Evolutionary conservation across 2,888 invertebrate species (phyloP).

Genomic region (Cryptocephalus primarius): DNA sequence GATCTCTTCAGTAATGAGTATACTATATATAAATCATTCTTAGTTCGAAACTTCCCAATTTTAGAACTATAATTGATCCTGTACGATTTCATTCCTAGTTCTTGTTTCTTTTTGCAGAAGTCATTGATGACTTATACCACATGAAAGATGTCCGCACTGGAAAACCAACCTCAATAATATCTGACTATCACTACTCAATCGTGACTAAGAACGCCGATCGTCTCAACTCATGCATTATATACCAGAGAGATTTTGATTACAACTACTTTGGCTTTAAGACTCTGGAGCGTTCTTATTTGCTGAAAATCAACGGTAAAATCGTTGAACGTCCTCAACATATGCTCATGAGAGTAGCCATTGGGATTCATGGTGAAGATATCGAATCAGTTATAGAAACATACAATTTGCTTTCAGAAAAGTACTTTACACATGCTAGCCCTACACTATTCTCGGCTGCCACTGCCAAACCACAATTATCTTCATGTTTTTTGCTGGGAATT

Average conservation of each 20-base stretch:
- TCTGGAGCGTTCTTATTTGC: constrained; percentile 85
- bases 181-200: constrained; percentile 68
- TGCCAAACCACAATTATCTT: constrained; percentile 81
- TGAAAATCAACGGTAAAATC: constrained; percentile 85
- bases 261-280: constrained; percentile 99
- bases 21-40: too few species aligned
- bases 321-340: constrained; percentile 97
- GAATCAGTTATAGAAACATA: constrained; percentile 91
- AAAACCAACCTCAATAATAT: constrained; percentile 72
- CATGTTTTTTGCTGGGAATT: constrained; percentile 93
- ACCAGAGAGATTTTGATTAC: constrained; percentile 93
- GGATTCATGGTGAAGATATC: constrained; percentile 87
- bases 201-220: constrained; percentile 79
- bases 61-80: too few species aligned
- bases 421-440: constrained; percentile 97
- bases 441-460: constrained; percentile 95
- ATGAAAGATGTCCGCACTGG: constrained; percentile 64
- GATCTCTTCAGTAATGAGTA: too few species aligned
- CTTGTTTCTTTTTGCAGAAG: constrained; percentile 52
- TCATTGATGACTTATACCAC: constrained; percentile 75
- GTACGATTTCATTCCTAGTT: too few species aligned
- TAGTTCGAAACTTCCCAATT: too few species aligned
- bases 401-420: constrained; percentile 86
- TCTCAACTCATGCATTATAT: constrained; percentile 90
- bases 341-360: constrained; percentile 95